Base-by-base conservation (phyloP, 92 coral and sea anemone genomes). In the Epizoanthus rinbou region DNA sequence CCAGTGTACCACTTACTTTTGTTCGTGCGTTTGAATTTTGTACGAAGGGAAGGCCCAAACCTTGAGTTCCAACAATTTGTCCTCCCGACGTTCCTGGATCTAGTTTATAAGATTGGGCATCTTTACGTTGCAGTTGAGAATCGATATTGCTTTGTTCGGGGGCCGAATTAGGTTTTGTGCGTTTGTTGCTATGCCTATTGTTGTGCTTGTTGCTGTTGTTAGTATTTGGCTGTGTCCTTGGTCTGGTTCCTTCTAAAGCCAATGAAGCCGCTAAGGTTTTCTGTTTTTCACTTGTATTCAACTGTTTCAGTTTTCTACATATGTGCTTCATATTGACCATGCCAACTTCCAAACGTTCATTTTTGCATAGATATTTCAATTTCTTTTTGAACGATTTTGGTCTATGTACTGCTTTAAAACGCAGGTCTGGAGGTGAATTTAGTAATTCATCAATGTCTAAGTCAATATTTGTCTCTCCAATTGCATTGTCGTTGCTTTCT, bases 221-320 rank as follows among this genome's bases (percentile, higher is more conserved):
- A 50, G 14, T 13, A 11, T 50, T 50, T 13, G 15, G 15, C 54
- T 50, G 54, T 15, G 8, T 11, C 15, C 54, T 50, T 13, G 54
- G 54, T 50, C 54, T 11, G 16, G 13, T 13, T 9, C 54, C 54
- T 50, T 50, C 54, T 13, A 47, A 47, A 7, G 53, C 53, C 14
- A 50, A 10, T 13, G 54, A 50, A 0, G 17, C n/a, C 18, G 59
- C 82, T 22, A 65, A 62, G 10, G 69, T 18, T 54, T 56, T 16
- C 16, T 6, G 6, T 0, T 56, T 56, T 53, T 17, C 13, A 18
- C 22, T 25, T 14, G 65, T 28, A 74, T 56, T 11, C 6, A 74
- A 52, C 17, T 74, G 59, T 24, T 74, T 25, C 21, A n/a, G 8
- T 54, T 74, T 43, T 53, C 19, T 54, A 22, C 80, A 74, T 41